These are phyloP conservation scores for Netelia virgata DNA, from an alignment of 2,888 invertebrate species.

Conservation along the genomic window DNA sequence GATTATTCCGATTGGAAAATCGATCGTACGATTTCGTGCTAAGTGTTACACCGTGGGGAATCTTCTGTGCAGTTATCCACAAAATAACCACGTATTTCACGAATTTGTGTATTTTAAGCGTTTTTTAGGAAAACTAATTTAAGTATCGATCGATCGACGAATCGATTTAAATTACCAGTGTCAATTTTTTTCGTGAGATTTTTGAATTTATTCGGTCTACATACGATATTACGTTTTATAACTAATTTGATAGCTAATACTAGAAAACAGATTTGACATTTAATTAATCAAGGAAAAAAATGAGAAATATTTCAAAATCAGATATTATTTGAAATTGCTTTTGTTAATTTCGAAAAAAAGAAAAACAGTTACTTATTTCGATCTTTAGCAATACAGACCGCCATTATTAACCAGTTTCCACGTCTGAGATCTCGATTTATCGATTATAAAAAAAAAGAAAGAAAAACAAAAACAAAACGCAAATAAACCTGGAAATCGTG, in stretches of 20 bases:
- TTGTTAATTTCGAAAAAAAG: no score
- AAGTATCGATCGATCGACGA: no score
- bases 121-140: background rate
- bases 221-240: no score
- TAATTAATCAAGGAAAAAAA: no score
- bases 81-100: background rate
- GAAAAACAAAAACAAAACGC: background rate
- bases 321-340: no score
- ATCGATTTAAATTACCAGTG: no score
- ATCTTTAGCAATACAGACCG: background rate
- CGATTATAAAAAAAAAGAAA: background rate
- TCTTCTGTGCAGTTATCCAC: background rate
- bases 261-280: no score
- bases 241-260: no score
- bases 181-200: no score
- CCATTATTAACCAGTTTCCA: background rate
- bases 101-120: background rate
- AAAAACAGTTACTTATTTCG: background rate
- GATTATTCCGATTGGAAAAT: conserved; percentile 14
- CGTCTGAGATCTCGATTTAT: background rate
- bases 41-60: background rate
- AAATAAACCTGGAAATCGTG: background rate
- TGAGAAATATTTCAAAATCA: no score
- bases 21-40: background rate
- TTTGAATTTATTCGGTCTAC: no score